Evolutionary conservation across 2,797 vertebrate genomes (phyloP).

Genomic region (Erethizon dorsatum): DNA sequence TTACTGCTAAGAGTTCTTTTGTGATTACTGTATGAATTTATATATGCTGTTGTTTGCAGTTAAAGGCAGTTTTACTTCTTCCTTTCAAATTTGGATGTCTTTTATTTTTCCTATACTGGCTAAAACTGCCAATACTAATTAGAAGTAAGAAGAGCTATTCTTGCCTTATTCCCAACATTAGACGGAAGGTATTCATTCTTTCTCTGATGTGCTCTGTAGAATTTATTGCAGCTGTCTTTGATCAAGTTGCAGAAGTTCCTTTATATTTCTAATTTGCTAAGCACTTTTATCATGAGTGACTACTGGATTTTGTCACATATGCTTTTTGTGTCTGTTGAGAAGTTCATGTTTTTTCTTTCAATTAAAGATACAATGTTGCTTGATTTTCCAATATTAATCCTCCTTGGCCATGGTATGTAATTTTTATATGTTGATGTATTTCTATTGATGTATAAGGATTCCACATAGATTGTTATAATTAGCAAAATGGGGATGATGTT

Average conservation of each 20-base stretch:
- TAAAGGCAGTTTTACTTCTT: background rate
- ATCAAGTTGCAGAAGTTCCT: background rate
- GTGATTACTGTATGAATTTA: background rate
- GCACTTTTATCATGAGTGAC: background rate
- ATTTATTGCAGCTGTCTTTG: background rate
- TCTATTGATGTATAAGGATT: background rate
- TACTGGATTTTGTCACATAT: background rate
- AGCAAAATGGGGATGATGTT: background rate
- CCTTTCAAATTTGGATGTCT: background rate
- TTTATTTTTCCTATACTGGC: background rate
- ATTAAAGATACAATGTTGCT: background rate
- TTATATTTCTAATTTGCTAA: background rate
- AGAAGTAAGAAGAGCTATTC: background rate
- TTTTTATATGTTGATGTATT: background rate
- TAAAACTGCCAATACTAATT: background rate
- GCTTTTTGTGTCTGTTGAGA: background rate
- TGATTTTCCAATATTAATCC: constrained; percentile 1
- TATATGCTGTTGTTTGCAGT: background rate
- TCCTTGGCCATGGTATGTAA: background rate
- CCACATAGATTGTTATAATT: background rate
- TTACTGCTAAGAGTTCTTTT: background rate
- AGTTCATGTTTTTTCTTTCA: background rate
- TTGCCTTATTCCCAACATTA: background rate
- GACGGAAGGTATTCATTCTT: background rate
- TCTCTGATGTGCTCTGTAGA: background rate